These are phyloP conservation scores for Pangasianodon gigas DNA, from an alignment of 2,113 vertebrate species.

Conservation along the genomic window DNA sequence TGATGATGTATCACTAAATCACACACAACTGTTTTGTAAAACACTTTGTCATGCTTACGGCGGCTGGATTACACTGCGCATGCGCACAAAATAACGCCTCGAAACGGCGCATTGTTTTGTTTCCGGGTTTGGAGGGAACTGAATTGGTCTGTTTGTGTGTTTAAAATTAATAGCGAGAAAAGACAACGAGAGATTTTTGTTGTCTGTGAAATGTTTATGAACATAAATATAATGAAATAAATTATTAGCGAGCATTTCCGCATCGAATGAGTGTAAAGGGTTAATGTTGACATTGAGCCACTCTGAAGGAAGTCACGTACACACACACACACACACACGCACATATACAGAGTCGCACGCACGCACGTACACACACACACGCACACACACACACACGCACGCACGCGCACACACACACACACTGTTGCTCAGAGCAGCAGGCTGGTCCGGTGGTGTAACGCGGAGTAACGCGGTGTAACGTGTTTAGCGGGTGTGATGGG, in stretches of 20 bases:
- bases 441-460: background rate
- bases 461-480: background rate
- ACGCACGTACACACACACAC: background rate
- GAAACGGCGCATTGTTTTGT: background rate
- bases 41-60: background rate
- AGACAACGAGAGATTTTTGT: background rate
- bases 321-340: background rate
- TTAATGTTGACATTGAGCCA: background rate
- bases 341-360: background rate
- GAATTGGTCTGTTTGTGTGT: background rate
- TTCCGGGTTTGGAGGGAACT: background rate
- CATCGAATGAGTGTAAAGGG: background rate
- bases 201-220: background rate
- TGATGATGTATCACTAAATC: background rate
- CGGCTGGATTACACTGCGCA: background rate
- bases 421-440: background rate
- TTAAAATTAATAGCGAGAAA: background rate
- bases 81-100: background rate
- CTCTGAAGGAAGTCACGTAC: background rate
- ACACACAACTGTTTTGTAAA: background rate
- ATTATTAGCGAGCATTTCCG: background rate
- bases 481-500: background rate
- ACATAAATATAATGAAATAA: background rate
- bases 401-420: background rate
- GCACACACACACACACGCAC: background rate